These are phyloP conservation scores for Seira sanloemensis DNA, from an alignment of 2,888 invertebrate genomes.

Conservation along the genomic window DNA sequence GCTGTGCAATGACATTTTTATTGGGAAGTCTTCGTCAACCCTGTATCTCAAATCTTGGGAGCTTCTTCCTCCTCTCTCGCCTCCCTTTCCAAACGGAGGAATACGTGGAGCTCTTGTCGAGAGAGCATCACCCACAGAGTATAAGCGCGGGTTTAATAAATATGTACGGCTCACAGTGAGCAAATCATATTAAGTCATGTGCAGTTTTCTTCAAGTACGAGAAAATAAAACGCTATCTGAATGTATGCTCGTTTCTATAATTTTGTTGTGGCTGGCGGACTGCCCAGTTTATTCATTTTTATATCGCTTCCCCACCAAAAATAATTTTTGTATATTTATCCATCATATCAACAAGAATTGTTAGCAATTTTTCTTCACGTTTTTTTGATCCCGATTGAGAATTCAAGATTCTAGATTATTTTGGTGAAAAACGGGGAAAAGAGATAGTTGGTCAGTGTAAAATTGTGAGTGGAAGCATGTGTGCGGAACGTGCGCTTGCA, in stretches of 20 bases:
- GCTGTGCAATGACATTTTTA: neutral
- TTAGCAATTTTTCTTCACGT: slow-evolving; percentile 1
- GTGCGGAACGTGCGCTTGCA: neutral
- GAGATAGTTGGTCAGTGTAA: neutral
- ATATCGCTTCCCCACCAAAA: slow-evolving; percentile 3
- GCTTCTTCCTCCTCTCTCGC: neutral
- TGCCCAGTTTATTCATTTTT: neutral
- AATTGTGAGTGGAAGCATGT: neutral
- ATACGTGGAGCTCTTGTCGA: too few relatives aligned
- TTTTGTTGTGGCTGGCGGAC: neutral
- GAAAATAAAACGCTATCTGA: neutral
- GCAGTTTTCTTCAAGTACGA: neutral
- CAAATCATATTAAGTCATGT: neutral
- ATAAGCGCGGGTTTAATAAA: too few relatives aligned
- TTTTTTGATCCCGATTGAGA: neutral
- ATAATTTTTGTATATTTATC: slow-evolving; percentile 4
- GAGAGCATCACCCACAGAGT: too few relatives aligned
- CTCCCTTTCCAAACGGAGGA: neutral
- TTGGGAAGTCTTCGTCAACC: neutral
- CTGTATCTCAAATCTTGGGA: too few relatives aligned
- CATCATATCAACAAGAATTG: neutral
- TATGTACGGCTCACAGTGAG: too few relatives aligned
- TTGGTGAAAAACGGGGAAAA: neutral
- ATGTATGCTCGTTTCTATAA: neutral
- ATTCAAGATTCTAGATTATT: too few relatives aligned